Base-by-base conservation (phyloP, 2,888 invertebrate species). In the Pheosia tremula region DNA sequence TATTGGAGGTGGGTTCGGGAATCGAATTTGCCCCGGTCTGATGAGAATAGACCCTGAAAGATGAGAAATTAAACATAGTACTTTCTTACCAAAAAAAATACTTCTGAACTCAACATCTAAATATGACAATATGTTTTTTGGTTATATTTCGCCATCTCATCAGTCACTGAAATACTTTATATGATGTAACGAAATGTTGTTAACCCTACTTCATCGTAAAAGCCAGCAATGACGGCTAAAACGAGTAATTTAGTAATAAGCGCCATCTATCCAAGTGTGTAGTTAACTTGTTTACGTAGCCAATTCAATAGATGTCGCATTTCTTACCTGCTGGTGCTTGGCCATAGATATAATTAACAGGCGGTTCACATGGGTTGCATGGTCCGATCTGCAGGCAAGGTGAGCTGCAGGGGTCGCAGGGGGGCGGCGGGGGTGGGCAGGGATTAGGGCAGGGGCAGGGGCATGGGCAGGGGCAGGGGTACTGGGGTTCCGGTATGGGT, bases 11-110 rank as follows among this genome's bases (percentile, higher is more conserved):
- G 84, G 84, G 0, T 63, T 57, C 0, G 80, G 87, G 76, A 89
- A 90, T 11, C 84, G 76, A n/a, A 90, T 80, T 57, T 80, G 78
- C 0, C 90, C 91, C 3, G 91, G 91, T 38, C 80, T 83, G 13
- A 91, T 79, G 47, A 89, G 61, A 36, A 89, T 62, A 36, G 83
- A 73, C 6, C 89, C 90, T 91, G 82, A 6, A 75, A 74, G 24
- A 24, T 24, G 49, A 8, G 10, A 6, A 41, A 8, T 24, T 49
- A 41, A 3, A 39, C 37, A 3, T 11, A 5, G 13, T 24, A 24
- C 24, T 24, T 24, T 24, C 2, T 24, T 24, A 24, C 2, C 24
- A 24, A 24, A 24, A 24, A 24, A 24, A 24, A 1, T 24, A 24
- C 24, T 24, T 24, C 24, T 24, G 1, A 24, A 24, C 24, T 24